Percentiles rank a stretch among this genome's conserved stretches.
Conservation (phyloP, 1,140 invertebrate genomes). For the Asobara japonica region DNA sequence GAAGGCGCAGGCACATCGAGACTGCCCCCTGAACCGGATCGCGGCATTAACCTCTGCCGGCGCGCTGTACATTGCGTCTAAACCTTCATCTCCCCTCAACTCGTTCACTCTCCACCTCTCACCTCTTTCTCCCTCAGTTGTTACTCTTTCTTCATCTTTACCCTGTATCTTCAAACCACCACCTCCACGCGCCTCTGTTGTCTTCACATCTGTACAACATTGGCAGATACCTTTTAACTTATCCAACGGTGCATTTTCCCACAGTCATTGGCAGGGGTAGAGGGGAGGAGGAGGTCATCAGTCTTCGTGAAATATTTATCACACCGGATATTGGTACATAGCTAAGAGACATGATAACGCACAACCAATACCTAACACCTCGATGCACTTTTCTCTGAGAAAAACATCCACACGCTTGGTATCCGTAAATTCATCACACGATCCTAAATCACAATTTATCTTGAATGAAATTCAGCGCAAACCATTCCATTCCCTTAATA, state of each 20-base stretch:
- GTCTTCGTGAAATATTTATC: conserved; percentile 2
- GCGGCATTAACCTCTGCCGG: conserved; percentile 55
- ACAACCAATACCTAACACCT: too few relatives aligned
- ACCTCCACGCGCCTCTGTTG: conserved; percentile 12
- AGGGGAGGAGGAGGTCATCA: background rate
- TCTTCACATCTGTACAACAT: conserved; percentile 24
- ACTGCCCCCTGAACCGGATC: conserved; percentile 60
- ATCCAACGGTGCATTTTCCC: conserved; percentile 18
- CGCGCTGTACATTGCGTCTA: conserved; percentile 42
- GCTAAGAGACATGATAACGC: background rate
- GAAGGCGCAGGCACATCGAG: conserved; percentile 43
- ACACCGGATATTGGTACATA: background rate
- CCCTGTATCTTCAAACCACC: conserved; percentile 25
- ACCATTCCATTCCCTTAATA: too few relatives aligned
- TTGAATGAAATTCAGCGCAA: too few relatives aligned
- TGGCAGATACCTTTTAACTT: conserved; percentile 21
- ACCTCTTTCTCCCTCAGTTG: background rate
- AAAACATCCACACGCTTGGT: too few relatives aligned
- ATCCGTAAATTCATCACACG: too few relatives aligned
- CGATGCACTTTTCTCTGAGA: too few relatives aligned
- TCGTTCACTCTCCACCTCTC: conserved; percentile 14
- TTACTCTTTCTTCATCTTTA: conserved; percentile 16
- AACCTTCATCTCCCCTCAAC: conserved; percentile 29
- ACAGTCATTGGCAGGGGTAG: background rate
- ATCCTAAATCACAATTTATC: too few relatives aligned